A percentile compares a stretch with the other conserved stretches of the same genome.
Conservation (phyloP, 2,888 invertebrate species). For the Rambutsinella grinnellia region DNA sequence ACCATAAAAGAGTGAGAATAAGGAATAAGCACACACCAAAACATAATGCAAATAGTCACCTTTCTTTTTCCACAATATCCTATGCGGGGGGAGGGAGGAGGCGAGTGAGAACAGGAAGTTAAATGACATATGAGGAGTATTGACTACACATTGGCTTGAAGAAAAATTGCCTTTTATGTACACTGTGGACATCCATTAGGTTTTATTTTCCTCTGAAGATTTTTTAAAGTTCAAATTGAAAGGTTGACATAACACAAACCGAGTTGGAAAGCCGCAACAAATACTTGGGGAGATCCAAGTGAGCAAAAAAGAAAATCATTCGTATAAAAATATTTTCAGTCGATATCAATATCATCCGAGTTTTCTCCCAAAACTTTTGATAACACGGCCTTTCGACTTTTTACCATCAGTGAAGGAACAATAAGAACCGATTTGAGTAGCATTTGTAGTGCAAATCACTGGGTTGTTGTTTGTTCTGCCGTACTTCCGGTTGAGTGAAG, state of each 20-base stretch:
- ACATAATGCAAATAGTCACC: constrained; percentile 32
- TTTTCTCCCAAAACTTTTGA: background rate
- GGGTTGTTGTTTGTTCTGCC: background rate
- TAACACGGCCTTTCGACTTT: too few relatives aligned
- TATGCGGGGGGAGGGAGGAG: background rate
- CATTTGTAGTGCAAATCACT: background rate
- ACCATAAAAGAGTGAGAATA: constrained; percentile 26
- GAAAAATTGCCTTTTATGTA: constrained; percentile 8
- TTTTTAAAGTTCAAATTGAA: too few relatives aligned
- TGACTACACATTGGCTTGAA: constrained; percentile 18
- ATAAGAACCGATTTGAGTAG: background rate
- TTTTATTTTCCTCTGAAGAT: background rate
- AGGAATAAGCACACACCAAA: constrained; percentile 28
- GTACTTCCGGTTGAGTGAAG: background rate
- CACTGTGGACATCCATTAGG: background rate
- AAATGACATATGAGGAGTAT: constrained; percentile 29
- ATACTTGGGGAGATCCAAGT: background rate
- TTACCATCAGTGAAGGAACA: too few relatives aligned
- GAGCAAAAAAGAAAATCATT: background rate
- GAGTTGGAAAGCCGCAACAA: background rate
- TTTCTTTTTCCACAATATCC: background rate
- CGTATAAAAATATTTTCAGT: background rate
- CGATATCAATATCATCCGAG: background rate
- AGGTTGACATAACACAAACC: background rate
- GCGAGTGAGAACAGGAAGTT: constrained; percentile 2